A percentile compares a stretch with the other conserved stretches of the same genome.
Evolutionary conservation across 2,113 vertebrate species (phyloP).

Genomic region (Corythornis cristatus): DNA sequence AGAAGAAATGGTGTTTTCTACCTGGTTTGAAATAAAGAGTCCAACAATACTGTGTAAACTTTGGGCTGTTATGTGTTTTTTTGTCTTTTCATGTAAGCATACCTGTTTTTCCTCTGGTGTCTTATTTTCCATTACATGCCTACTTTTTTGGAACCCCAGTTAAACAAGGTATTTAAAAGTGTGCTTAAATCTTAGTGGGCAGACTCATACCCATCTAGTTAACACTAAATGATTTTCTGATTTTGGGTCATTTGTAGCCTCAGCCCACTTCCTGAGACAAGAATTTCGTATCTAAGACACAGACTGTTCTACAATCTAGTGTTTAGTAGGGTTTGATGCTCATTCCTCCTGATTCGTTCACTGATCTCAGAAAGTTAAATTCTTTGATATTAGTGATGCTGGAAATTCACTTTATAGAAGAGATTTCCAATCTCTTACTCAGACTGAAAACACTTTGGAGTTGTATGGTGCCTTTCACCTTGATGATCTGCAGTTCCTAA

Average conservation of each 20-base stretch:
- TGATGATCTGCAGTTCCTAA: background rate
- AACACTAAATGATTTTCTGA: background rate
- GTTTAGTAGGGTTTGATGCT: background rate
- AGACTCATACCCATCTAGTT: background rate
- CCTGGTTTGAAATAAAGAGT: background rate
- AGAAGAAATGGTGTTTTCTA: background rate
- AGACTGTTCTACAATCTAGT: background rate
- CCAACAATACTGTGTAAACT: background rate
- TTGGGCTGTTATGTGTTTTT: background rate
- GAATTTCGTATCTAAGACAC: background rate
- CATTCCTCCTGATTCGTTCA: background rate
- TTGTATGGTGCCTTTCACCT: background rate
- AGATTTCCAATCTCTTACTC: background rate
- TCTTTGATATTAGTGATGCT: background rate
- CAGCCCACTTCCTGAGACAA: background rate
- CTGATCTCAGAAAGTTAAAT: background rate
- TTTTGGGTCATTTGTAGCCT: background rate
- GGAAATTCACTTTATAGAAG: background rate
- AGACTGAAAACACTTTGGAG: background rate
- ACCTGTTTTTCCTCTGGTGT: accelerated
- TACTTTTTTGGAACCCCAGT: background rate
- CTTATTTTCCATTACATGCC: background rate
- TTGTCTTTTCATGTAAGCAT: background rate
- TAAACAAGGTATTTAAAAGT: background rate
- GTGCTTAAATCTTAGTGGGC: background rate